Base-by-base conservation (phyloP, 2,113 vertebrate species). In the Manacus vitellinus region DNA sequence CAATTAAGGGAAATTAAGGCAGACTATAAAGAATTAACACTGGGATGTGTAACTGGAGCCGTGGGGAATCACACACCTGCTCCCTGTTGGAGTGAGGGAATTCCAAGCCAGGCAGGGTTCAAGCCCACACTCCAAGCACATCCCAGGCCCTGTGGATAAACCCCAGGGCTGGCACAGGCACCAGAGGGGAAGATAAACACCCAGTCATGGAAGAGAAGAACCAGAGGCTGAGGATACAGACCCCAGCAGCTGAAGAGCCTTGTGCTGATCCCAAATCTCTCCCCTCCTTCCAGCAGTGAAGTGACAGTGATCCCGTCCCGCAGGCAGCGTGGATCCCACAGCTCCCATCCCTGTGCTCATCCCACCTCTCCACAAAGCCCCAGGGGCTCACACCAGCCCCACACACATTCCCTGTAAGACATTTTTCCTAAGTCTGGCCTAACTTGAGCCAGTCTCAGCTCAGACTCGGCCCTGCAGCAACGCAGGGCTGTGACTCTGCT, bases 401-500 rank as follows among this genome's bases (percentile, higher is more conserved):
- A 24, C 1, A 30, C 25, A 23, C 0, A 0, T 27, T 58, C 78
- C 24, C 22, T 74, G 2, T 2, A 7, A 23, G 52, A 8, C 4
- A 6, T 8, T 88, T 30, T 54, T 12, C 56, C 56, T 25, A 12
- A 52, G 6, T 7, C 23, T 22, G 11, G 5, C 51, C 41, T 51
- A 25, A 47, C 15, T 21, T 5, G 22, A 66, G 66, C 4, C 41
- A 47, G 70, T 0, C 11, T 47, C 14, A 56, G 61, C 61, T 37
- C 35, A 19, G 8, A 0, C 28, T 14, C 2, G 0, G 85, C 56
- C 62, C 51, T 14, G 22, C 27, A 46, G 76, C 56, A 31, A 43
- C 1, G 0, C 1, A 0, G 25, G 47, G 58, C 61, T 47, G 24
- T 0, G 31, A 61, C 18, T 39, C 39, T 4, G 1, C 6, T 1